Conservation (phyloP, 2,888 invertebrate species). For the Hypsopygia costalis region DNA sequence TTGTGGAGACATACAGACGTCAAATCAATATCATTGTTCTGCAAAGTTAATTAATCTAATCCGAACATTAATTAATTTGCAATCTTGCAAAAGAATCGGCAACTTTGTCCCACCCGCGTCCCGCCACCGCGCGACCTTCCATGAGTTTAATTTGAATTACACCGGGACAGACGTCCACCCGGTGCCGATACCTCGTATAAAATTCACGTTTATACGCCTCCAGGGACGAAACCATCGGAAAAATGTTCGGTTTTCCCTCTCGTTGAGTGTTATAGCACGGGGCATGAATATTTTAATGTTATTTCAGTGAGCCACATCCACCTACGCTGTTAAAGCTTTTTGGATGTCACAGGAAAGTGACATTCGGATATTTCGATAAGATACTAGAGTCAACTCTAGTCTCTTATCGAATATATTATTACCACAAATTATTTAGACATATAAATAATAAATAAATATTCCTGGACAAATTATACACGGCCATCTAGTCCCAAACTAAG, state of each 20-base stretch:
- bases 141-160: constrained; percentile 75
- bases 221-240: constrained; percentile 33
- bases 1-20: no score
- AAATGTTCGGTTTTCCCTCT: constrained; percentile 36
- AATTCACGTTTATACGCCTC: constrained; percentile 50
- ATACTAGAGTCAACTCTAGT: no score
- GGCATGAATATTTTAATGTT: constrained; percentile 31
- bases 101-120: constrained; percentile 5
- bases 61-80: constrained; percentile 15
- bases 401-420: no score
- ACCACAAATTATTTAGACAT: no score
- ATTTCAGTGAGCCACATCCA: constrained; percentile 7
- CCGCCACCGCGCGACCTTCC: constrained; percentile 28
- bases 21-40: no score
- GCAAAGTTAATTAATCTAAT: no score
- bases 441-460: no score
- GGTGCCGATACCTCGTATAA: constrained; percentile 44
- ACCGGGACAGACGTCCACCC: constrained; percentile 47
- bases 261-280: constrained; percentile 35
- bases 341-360: constrained; percentile 1
- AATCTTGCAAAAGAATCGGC: constrained; percentile 22
- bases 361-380: not conserved
- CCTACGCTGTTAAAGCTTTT: not conserved
- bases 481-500: no score
- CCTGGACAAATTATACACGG: no score